Conservation (phyloP, 92 coral and sea anemone genomes). For the Siderastrea siderea region DNA sequence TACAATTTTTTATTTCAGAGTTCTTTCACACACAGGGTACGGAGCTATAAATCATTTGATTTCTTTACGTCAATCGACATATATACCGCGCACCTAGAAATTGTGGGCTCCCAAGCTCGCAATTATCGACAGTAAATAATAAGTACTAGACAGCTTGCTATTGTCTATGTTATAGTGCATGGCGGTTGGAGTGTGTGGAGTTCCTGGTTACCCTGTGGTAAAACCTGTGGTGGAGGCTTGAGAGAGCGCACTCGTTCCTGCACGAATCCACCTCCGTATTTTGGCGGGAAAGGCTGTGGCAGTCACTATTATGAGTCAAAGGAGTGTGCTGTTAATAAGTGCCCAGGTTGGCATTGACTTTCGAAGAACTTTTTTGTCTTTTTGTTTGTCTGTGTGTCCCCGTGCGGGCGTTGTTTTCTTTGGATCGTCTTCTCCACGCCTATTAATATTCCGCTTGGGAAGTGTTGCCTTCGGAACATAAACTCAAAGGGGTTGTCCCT, state of each 20-base stretch:
- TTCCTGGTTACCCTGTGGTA: slow-evolving; percentile 26
- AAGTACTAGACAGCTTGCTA: background rate
- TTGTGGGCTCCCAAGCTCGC: too few species aligned
- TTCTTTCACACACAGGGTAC: too few species aligned
- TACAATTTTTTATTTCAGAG: too few species aligned
- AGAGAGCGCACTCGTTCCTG: slow-evolving; percentile 32
- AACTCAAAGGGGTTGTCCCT: too few species aligned
- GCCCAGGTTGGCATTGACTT: background rate
- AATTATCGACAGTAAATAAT: too few species aligned
- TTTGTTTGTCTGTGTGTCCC: background rate
- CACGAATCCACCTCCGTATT: slow-evolving; percentile 23
- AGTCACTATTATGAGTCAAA: background rate
- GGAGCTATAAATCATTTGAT: too few species aligned
- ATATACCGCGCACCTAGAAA: too few species aligned
- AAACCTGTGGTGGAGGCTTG: slow-evolving; percentile 12
- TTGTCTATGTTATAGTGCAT: background rate
- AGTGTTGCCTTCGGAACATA: too few species aligned
- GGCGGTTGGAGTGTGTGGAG: slow-evolving; percentile 34
- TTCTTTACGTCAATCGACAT: too few species aligned
- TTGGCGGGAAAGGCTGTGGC: slow-evolving; percentile 38
- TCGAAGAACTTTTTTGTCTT: background rate
- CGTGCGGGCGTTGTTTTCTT: background rate
- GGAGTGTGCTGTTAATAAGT: slow-evolving; percentile 15
- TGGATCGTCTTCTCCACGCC: background rate
- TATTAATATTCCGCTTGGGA: too few species aligned